Conservation (phyloP, 2,797 vertebrate genomes). For the Fistularia tabacaria region DNA sequence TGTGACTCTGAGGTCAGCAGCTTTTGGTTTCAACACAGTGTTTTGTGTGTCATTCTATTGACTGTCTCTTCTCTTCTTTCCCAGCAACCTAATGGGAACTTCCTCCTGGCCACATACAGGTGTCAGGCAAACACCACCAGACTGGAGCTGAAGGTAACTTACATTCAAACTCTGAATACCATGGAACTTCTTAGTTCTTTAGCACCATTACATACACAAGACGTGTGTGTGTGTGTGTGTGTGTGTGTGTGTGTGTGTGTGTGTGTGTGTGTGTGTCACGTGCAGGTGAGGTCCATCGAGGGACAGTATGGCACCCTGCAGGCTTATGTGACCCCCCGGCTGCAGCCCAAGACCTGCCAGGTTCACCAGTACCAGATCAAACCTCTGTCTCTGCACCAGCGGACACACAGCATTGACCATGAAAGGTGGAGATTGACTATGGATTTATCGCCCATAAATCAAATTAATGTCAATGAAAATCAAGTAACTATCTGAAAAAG, state of each 20-base stretch:
- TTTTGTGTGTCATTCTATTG: not conserved
- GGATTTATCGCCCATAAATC: too few species aligned
- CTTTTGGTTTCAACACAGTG: not conserved
- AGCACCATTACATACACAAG: too few species aligned
- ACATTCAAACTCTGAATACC: not conserved
- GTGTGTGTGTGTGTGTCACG: not conserved
- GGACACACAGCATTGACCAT: slow-evolving; percentile 85
- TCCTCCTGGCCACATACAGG: slow-evolving; percentile 95
- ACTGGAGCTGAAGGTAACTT: slow-evolving; percentile 91
- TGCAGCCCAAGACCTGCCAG: slow-evolving; percentile 98
- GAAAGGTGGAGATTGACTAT: slow-evolving; percentile 74
- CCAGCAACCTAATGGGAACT: slow-evolving; percentile 88
- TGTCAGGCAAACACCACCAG: slow-evolving; percentile 97
- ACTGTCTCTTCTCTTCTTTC: slow-evolving; percentile 16
- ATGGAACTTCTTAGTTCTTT: too few species aligned
- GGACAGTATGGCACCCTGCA: slow-evolving; percentile 95
- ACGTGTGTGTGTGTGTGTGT: not conserved
- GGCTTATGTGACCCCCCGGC: slow-evolving; percentile 91
- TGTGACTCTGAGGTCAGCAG: slow-evolving; percentile 90
- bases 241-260: not conserved
- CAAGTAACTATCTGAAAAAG: too few species aligned
- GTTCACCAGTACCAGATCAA: slow-evolving; percentile 93
- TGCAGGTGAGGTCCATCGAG: slow-evolving; percentile 94
- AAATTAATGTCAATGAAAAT: too few species aligned
- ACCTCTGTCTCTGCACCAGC: slow-evolving; percentile 95